Conservation (phyloP, 1,140 invertebrate species). For the Chionoecetes opilio region DNA sequence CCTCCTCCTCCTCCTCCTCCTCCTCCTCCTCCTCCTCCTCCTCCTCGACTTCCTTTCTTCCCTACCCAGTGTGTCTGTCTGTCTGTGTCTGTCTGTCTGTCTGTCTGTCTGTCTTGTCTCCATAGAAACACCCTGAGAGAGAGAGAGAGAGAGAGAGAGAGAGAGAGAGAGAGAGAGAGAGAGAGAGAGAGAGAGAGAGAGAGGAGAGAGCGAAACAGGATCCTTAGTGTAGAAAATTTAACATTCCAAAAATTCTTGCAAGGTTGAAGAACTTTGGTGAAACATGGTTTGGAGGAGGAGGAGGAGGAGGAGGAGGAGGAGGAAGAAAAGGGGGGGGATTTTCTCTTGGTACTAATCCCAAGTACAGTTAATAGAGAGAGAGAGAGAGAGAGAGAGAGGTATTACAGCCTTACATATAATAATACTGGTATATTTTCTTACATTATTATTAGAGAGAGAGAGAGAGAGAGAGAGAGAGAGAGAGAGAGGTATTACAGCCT, state of each 20-base stretch:
- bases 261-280: not conserved
- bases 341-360: not conserved
- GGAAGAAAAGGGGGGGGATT: not conserved
- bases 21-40: constrained; percentile 14
- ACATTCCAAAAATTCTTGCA: not conserved
- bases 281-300: not conserved
- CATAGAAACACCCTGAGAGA: too few species aligned
- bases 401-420: too few species aligned
- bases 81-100: not conserved
- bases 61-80: not conserved
- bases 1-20: constrained; percentile 22
- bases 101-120: too few species aligned
- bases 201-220: not conserved
- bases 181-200: constrained; percentile 16
- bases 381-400: too few species aligned
- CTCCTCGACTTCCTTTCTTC: not conserved
- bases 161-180: constrained; percentile 20
- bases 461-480: too few species aligned
- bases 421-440: too few species aligned
- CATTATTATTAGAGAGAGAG: too few species aligned
- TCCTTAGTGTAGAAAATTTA: not conserved
- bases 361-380: too few species aligned
- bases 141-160: too few species aligned
- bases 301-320: not conserved
- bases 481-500: too few species aligned